Conservation (phyloP, 2,113 vertebrate genomes). For the Anguilla rostrata region DNA sequence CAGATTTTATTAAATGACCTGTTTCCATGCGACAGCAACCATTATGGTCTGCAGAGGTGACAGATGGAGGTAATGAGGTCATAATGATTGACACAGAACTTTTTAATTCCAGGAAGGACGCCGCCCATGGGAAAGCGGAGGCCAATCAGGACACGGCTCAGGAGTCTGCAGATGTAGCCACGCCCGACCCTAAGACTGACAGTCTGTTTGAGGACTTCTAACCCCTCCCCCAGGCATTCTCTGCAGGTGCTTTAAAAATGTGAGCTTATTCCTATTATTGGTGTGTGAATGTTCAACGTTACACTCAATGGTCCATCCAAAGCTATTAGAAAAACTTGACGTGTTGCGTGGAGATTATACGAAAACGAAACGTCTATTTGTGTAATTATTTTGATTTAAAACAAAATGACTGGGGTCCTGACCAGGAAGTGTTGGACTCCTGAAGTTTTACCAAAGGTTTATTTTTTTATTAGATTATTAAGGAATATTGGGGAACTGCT, state of each 20-base stretch:
- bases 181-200: constrained; percentile 60
- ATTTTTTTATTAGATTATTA: not conserved
- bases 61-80: no score
- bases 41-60: not conserved
- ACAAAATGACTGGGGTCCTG: not conserved
- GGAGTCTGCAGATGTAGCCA: constrained; percentile 63
- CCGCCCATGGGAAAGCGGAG: constrained; percentile 23
- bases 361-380: not conserved
- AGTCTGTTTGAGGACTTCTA: constrained; percentile 67
- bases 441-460: not conserved
- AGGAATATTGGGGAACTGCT: not conserved
- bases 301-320: not conserved
- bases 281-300: not conserved
- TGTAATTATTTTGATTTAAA: not conserved
- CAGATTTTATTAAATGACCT: not conserved
- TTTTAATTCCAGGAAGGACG: constrained; percentile 53
- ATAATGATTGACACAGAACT: constrained; percentile 21
- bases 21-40: not conserved
- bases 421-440: not conserved
- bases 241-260: not conserved
- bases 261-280: not conserved
- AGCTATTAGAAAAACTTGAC: not conserved
- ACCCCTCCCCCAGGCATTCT: not conserved
- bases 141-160: constrained; percentile 43
- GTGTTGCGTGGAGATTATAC: not conserved